These are phyloP conservation scores for Drosophila quasianomalipes DNA, from an alignment of 2,888 invertebrate species.

Conservation along the genomic window DNA sequence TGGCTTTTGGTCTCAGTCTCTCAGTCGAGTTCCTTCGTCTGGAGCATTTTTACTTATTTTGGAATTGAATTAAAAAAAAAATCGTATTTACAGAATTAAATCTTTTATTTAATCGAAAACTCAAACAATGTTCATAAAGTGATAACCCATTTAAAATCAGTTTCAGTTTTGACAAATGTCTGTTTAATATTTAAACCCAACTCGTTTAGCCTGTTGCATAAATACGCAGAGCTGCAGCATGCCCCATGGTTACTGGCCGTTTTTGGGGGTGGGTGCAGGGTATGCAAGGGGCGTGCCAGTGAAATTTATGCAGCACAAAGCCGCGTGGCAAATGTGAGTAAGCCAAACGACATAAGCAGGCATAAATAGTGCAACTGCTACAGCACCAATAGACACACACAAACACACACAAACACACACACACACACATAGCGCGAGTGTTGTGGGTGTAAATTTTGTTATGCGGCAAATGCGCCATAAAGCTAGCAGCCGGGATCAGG, in stretches of 20 bases:
- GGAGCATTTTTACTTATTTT: neutral
- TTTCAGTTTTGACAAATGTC: neutral
- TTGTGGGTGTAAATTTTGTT: constrained; percentile 77
- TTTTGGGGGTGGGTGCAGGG: neutral
- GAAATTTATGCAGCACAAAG: constrained; percentile 76
- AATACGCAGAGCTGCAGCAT: neutral
- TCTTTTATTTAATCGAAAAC: too few species aligned
- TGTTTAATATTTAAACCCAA: neutral
- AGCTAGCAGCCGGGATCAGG: constrained; percentile 60
- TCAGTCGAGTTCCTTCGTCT: neutral
- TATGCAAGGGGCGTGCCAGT: constrained; percentile 46
- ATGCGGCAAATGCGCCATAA: constrained; percentile 78
- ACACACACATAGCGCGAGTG: neutral
- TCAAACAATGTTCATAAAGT: neutral
- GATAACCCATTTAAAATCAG: neutral
- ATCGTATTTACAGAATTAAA: neutral
- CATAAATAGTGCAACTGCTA: constrained; percentile 64
- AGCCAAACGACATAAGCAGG: constrained; percentile 80
- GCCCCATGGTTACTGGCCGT: neutral
- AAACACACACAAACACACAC: neutral
- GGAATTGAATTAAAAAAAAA: neutral
- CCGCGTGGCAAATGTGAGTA: constrained; percentile 78
- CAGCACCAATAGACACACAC: constrained; percentile 7
- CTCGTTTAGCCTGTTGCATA: neutral
- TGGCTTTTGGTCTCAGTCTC: neutral